Conservation (phyloP, 2,797 vertebrate genomes). For the Lagorchestes hirsutus region DNA sequence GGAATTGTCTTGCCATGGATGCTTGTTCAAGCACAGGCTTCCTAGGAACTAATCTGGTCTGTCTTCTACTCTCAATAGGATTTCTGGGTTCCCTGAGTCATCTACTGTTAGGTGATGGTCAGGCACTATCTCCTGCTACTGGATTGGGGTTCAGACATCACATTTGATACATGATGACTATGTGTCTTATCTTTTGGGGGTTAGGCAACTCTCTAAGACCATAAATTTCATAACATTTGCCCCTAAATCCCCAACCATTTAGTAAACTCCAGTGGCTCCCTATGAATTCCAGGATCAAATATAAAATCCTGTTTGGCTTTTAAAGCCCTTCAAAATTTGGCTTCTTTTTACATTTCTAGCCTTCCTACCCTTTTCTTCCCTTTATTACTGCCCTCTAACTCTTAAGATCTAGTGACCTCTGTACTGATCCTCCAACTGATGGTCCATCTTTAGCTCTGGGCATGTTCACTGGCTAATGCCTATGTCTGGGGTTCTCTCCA, state of each 20-base stretch:
- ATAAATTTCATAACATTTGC: neutral
- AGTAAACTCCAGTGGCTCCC: neutral
- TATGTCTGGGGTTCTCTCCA: neutral
- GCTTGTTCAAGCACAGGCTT: neutral
- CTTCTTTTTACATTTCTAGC: neutral
- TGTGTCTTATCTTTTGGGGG: neutral
- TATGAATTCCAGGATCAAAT: neutral
- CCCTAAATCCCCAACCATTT: neutral
- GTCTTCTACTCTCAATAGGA: neutral
- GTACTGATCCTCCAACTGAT: neutral
- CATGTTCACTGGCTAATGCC: neutral
- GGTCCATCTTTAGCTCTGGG: neutral
- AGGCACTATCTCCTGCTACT: neutral
- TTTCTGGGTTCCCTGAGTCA: neutral
- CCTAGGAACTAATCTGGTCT: neutral
- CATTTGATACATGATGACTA: neutral
- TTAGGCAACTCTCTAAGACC: neutral
- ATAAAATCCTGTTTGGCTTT: neutral
- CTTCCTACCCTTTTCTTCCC: neutral
- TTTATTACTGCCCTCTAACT: neutral
- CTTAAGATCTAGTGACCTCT: neutral
- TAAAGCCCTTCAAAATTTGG: neutral
- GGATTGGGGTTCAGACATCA: neutral
- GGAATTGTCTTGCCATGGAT: neutral
- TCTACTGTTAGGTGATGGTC: neutral